Conservation (phyloP, 2,888 invertebrate genomes). For the Melanchra persicariae region DNA sequence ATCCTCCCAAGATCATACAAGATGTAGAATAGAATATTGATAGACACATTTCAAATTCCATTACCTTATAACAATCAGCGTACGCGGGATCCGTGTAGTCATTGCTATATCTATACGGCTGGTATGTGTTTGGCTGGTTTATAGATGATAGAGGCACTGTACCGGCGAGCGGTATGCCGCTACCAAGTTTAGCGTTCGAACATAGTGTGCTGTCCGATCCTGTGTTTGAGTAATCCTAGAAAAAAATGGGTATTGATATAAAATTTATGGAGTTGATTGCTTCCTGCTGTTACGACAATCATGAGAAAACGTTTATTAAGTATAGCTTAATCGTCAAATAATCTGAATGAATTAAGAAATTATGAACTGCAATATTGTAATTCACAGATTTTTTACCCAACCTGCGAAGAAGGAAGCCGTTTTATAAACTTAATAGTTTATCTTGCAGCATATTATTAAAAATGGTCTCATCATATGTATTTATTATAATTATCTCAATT, state of each 20-base stretch:
- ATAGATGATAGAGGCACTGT: conserved; percentile 94
- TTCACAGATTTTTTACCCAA: neutral
- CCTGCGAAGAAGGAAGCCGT: too few relatives aligned
- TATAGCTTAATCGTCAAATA: neutral
- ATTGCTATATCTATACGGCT: conserved; percentile 92
- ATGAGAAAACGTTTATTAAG: neutral
- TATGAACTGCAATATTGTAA: neutral
- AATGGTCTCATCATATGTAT: too few relatives aligned
- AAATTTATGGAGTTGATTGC: conserved; percentile 6
- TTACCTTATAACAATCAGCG: conserved; percentile 93
- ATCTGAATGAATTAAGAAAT: neutral
- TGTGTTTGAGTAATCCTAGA: conserved; percentile 91
- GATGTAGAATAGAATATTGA: conserved; percentile 64
- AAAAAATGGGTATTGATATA: conserved; percentile 36
- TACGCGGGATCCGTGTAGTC: conserved; percentile 95
- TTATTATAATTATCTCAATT: too few relatives aligned
- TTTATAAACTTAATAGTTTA: neutral
- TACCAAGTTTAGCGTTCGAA: conserved; percentile 89
- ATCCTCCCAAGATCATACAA: conserved; percentile 42
- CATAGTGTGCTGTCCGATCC: conserved; percentile 91
- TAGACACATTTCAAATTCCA: conserved; percentile 61
- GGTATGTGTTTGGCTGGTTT: conserved; percentile 89
- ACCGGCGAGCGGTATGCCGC: conserved; percentile 94
- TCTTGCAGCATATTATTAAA: neutral
- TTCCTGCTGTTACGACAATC: neutral